A percentile compares a stretch with the other conserved stretches of the same genome.
Evolutionary conservation across 1,140 invertebrate species (phyloP).

Genomic region (Triops longicaudatus): DNA sequence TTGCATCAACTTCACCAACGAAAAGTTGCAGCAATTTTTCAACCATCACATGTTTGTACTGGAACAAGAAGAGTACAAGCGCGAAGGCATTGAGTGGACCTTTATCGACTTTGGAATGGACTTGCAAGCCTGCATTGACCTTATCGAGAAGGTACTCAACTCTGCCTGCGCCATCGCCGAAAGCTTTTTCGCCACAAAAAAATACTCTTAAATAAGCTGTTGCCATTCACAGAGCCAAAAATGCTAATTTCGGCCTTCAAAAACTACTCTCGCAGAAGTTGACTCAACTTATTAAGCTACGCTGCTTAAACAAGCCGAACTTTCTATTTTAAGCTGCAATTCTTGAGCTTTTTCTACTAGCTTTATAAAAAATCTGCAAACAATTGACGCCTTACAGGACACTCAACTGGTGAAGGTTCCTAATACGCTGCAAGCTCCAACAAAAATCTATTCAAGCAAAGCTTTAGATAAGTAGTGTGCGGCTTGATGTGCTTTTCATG

Average conservation of each 20-base stretch:
- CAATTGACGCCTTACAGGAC: neutral
- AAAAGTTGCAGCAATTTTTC: conserved; percentile 96
- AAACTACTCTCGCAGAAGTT: too few species aligned
- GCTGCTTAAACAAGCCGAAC: too few species aligned
- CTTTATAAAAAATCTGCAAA: neutral
- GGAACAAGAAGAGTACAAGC: conserved; percentile 94
- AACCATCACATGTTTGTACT: conserved; percentile 97
- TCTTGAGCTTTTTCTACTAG: too few species aligned
- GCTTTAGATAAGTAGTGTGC: neutral
- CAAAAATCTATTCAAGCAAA: neutral
- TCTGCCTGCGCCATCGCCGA: neutral
- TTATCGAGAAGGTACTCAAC: conserved; percentile 83
- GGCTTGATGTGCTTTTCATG: neutral
- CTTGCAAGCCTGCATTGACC: conserved; percentile 88
- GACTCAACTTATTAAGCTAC: too few species aligned
- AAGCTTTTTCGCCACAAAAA: neutral
- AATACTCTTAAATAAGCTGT: too few species aligned
- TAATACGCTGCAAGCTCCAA: neutral
- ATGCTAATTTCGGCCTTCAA: too few species aligned
- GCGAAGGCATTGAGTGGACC: conserved; percentile 85
- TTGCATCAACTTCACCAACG: conserved; percentile 97
- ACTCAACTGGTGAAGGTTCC: neutral
- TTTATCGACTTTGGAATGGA: conserved; percentile 98
- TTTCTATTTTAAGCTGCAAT: too few species aligned
- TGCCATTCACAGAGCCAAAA: too few species aligned